Evolutionary conservation across 2,113 vertebrate species (phyloP).

Genomic region (Butorides virescens): DNA sequence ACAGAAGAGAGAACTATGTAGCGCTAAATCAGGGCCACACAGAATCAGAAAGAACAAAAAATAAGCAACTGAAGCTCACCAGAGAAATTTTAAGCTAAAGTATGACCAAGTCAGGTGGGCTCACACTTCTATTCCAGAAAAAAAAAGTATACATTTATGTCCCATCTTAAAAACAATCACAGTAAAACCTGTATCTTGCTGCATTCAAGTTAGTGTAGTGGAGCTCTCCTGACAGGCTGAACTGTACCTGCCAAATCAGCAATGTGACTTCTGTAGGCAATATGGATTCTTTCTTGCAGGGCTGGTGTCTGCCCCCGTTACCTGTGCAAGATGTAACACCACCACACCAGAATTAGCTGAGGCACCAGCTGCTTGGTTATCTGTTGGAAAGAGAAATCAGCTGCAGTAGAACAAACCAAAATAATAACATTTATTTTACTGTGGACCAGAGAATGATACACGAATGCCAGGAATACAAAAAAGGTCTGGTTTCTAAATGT

Average conservation of each 20-base stretch:
- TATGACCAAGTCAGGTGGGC: neutral
- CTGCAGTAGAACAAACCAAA: neutral
- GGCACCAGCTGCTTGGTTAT: neutral
- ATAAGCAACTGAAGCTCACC: neutral
- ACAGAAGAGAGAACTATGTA: neutral
- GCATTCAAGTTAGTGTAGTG: neutral
- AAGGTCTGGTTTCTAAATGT: neutral
- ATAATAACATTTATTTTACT: neutral
- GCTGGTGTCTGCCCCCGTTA: neutral
- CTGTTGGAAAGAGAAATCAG: neutral
- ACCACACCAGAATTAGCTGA: neutral
- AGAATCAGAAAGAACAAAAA: neutral
- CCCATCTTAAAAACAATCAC: neutral
- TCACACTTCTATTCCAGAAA: neutral
- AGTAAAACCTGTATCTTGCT: neutral
- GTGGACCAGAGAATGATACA: neutral
- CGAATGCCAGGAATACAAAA: neutral
- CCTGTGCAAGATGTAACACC: neutral
- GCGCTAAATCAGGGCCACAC: neutral
- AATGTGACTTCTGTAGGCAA: neutral
- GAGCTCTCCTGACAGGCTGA: neutral
- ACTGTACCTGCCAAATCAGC: neutral
- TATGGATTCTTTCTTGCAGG: neutral
- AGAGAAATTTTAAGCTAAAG: neutral
- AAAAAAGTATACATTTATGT: neutral